Conservation (phyloP, 2,113 vertebrate species). For the Hyla sarda region DNA sequence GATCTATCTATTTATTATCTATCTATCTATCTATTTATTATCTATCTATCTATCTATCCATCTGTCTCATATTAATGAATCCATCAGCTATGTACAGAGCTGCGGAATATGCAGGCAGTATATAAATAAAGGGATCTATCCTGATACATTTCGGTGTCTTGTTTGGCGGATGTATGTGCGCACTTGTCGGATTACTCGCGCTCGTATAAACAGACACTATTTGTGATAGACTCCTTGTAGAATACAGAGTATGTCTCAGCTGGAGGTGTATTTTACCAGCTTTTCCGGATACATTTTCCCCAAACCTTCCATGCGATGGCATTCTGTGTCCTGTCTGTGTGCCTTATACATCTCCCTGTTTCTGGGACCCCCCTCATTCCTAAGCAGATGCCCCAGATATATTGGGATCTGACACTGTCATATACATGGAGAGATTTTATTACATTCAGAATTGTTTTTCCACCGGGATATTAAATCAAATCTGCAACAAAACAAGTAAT, state of each 20-base stretch:
- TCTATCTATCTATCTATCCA: too few species aligned
- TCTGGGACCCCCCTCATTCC: neutral
- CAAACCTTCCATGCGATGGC: neutral
- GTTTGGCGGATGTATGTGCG: neutral
- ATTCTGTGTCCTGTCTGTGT: neutral
- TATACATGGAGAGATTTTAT: neutral
- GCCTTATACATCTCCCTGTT: too few species aligned
- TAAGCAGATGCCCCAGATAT: neutral
- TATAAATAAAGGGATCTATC: too few species aligned
- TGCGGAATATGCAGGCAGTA: too few species aligned
- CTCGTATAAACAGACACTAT: neutral
- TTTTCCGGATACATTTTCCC: neutral
- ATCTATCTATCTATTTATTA: too few species aligned
- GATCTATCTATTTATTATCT: too few species aligned
- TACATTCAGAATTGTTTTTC: neutral
- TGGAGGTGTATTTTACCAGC: neutral
- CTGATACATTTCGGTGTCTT: too few species aligned
- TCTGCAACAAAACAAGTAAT: neutral
- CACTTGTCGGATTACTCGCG: neutral
- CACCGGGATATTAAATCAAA: neutral
- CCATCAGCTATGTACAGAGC: too few species aligned
- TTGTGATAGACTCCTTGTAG: neutral
- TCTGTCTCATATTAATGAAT: too few species aligned
- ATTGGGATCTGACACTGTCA: neutral
- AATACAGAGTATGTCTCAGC: neutral